Evolutionary conservation across 2,797 vertebrate species (phyloP), one percentile per base, ranked within the genome.

Genomic region (Babyrousa celebensis): DNA sequence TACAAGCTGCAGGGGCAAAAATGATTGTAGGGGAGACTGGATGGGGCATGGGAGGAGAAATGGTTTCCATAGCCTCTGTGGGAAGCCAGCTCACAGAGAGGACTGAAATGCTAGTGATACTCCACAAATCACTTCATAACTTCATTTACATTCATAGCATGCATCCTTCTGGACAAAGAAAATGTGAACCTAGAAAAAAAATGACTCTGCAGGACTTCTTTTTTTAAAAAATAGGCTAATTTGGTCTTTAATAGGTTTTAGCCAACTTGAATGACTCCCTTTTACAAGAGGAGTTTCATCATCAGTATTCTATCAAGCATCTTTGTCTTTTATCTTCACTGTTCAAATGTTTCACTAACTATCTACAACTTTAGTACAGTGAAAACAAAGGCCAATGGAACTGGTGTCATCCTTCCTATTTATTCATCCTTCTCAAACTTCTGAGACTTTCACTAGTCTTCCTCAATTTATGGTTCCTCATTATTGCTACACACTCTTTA

Each of bases 241-340:
- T 60, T 79, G 58, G 60, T 70, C 52, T 67, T 88, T 52, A 68
- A 32, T n/a, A 82, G n/a, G 16, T 60, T 67, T 83, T 40, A 86
- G 80, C 48, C 43, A 36, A 78, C 70, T 52, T 52, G 32, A 79
- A 40, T 7, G 0, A 36, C 43, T 40, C 29, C 60, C 65, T 95
- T 95, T 91, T n/a, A n/a, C 10, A 52, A 89, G 78, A 75, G 84
- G 67, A 56, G 75, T 83, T 58, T 89, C 40, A 54, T 67, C 14
- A 27, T 20, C 71, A 36, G 12, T 60, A 56, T 63, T 78, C 60
- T 84, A 6, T 27, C 40, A 95, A 85, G 56, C 12, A 58, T 86
- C 56, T 85, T 29, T 91, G 91, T 92, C 52, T 88, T 82, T 88
- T 85, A 54, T 65, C 85, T 85, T 80, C 67, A 68, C 67, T 85